Evolutionary conservation across 2,797 vertebrate species (phyloP).

Genomic region (Smutsia gigantea): DNA sequence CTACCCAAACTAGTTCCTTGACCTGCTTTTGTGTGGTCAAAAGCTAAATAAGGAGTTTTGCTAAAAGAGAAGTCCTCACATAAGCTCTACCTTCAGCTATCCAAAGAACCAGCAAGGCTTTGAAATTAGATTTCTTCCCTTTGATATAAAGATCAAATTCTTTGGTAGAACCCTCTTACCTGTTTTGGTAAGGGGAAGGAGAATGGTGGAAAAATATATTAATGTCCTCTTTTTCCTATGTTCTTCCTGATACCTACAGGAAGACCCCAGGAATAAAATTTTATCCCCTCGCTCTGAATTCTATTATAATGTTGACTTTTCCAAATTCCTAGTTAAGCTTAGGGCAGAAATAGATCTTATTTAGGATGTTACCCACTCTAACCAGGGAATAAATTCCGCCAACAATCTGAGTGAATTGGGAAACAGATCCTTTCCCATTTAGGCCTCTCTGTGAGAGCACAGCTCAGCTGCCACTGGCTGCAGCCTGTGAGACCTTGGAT

Average conservation of each 20-base stretch:
- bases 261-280: neutral
- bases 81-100: neutral
- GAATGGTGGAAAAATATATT: neutral
- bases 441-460: neutral
- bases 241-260: neutral
- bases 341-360: neutral
- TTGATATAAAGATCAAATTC: neutral
- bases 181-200: neutral
- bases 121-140: neutral
- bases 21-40: neutral
- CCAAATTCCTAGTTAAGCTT: neutral
- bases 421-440: neutral
- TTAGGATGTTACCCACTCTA: neutral
- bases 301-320: conserved; percentile 8
- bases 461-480: neutral
- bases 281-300: neutral
- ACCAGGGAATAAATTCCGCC: neutral
- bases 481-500: neutral
- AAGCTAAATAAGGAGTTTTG: neutral
- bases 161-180: neutral
- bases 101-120: neutral
- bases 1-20: neutral
- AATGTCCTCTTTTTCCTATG: neutral
- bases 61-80: neutral
- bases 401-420: neutral